These are phyloP conservation scores for Ptyas mucosa DNA, from an alignment of 2,113 vertebrate genomes.

Conservation along the genomic window DNA sequence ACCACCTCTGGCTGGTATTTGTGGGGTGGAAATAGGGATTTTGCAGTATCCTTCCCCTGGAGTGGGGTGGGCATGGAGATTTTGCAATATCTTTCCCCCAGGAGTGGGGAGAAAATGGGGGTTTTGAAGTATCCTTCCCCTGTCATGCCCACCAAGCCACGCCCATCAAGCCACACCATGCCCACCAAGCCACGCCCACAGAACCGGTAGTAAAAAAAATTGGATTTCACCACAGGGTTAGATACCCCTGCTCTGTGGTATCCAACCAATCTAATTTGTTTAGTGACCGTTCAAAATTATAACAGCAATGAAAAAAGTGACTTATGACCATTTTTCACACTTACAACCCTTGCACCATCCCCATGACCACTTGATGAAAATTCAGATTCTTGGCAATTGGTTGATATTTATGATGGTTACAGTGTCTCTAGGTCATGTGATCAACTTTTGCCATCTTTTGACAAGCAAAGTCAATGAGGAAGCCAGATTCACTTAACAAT, in stretches of 20 bases:
- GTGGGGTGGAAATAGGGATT: no score
- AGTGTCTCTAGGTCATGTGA: background rate
- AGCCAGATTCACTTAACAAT: background rate
- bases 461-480: background rate
- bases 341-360: background rate
- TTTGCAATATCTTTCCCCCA: no score
- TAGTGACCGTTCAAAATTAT: background rate
- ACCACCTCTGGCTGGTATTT: no score
- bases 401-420: background rate
- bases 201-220: no score
- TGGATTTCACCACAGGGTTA: background rate
- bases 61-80: no score
- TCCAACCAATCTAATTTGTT: no score
- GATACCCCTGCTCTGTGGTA: background rate
- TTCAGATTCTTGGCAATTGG: background rate
- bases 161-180: no score
- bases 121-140: no score
- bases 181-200: no score
- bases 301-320: background rate
- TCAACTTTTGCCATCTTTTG: background rate
- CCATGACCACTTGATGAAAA: background rate
- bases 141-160: no score
- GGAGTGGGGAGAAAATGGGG: no score
- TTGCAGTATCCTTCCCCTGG: no score
- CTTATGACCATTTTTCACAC: background rate